phyloP scores from a whole-genome alignment of 2,113 vertebrate genomes.

The Acrocephalus arundinaceus region DNA sequence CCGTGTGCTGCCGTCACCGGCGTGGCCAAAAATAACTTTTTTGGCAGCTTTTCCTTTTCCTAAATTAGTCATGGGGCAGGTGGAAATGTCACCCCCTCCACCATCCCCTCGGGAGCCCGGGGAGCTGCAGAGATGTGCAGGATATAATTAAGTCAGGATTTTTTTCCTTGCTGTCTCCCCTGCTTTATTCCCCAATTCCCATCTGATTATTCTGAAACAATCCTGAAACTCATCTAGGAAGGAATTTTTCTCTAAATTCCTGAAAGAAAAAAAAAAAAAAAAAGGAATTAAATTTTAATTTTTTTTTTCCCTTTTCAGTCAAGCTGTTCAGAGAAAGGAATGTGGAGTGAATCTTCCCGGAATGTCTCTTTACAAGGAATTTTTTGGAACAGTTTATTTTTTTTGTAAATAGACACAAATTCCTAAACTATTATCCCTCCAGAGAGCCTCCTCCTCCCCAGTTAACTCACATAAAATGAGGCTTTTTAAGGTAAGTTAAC shows the following conservation, averaged over 20 bases:
- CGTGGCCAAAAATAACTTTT: slow-evolving; percentile 55
- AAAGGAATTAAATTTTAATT: neutral
- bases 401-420: neutral
- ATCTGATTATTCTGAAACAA: neutral
- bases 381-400: neutral
- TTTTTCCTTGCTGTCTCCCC: neutral
- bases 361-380: neutral
- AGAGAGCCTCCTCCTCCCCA: neutral
- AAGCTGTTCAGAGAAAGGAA: neutral
- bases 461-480: neutral
- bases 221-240: neutral
- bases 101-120: neutral
- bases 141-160: neutral
- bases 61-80: slow-evolving; percentile 72
- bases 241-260: neutral
- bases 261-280: neutral
- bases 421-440: neutral
- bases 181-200: neutral
- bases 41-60: slow-evolving; percentile 58
- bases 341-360: neutral
- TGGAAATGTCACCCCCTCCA: slow-evolving; percentile 44
- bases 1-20: neutral
- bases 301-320: neutral
- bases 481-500: neutral
- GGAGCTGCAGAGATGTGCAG: neutral